Evolutionary conservation across 2,888 invertebrate genomes (phyloP), one percentile per base, ranked within the genome.

Genomic region (Watsonalla cultraria): DNA sequence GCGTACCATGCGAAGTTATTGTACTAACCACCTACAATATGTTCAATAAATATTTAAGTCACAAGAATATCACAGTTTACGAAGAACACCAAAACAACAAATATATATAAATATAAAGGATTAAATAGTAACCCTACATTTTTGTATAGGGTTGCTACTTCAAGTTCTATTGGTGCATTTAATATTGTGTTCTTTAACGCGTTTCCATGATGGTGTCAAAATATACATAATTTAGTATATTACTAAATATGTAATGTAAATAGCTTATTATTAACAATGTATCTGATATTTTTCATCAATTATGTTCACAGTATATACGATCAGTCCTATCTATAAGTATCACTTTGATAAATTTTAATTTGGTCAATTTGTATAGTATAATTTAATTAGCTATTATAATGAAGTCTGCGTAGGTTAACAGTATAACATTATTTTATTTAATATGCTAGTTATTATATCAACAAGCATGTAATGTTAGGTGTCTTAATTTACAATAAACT

Each of bases 171-270:
- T 52, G 51, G 13, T 39, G 37, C 37, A 5, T 11, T 54, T 35
- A 46, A 52, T 57, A 60, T 55, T 59, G 66, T 72, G 64, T 63
- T 67, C 62, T 70, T 49, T 62, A 68, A 70, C 67, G 73, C 65
- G 68, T 75, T 80, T 77, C 78, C 82, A 80, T 83, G 80, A 81
- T 62, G 74, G 79, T 84, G 83, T 77, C 82, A 80, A 80, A 70
- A 75, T 80, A 84, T 74, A 83, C 80, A 86, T 86, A 85, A 86
- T 88, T 88, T 89, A 89, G 89, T 90, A 87, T 85, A 88, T 89
- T 88, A 89, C 86, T 89, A 89, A 89, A 87, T 85, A 24, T 24
- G 24, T 24, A 80, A 78, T 90, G 90, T 89, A 88, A 85, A 88
- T 88, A 88, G 73, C 68, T 74, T 67, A 68, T 72, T 78, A 74